These are phyloP conservation scores for Gobio occitaniae DNA, from an alignment of 2,797 vertebrate genomes.

Conservation along the genomic window DNA sequence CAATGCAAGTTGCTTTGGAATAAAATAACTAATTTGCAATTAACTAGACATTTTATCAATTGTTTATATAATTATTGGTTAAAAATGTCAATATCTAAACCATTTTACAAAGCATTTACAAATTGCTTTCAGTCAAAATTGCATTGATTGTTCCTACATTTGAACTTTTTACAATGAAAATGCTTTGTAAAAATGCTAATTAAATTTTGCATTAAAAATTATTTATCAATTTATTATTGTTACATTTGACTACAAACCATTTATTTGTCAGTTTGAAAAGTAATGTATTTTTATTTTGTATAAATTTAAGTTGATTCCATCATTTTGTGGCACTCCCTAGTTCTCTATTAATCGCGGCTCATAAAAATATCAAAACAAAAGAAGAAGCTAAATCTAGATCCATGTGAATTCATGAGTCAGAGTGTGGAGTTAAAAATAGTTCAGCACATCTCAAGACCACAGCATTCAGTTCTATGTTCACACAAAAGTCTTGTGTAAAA, in stretches of 20 bases:
- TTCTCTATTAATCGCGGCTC: not conserved
- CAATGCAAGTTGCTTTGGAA: not conserved
- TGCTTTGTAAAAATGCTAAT: not conserved
- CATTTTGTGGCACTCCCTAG: not conserved
- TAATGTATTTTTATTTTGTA: not conserved
- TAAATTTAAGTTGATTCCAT: not conserved
- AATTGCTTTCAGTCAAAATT: not conserved
- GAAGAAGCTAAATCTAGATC: not conserved
- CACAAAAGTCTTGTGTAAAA: not conserved
- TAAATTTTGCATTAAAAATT: not conserved
- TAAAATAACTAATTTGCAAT: not conserved
- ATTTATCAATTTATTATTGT: not conserved
- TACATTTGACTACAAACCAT: not conserved
- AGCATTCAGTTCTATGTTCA: not conserved
- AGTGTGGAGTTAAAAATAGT: not conserved
- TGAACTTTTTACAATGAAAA: not conserved
- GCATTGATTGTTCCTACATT: not conserved
- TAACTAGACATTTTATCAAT: not conserved
- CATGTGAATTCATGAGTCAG: not conserved
- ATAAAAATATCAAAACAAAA: not conserved
- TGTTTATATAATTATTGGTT: not conserved
- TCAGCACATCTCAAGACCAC: not conserved
- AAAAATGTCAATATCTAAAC: not conserved
- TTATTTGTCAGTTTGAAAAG: not conserved
- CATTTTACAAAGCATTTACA: not conserved